These are phyloP conservation scores for Hippocampus kuda DNA, from an alignment of 2,797 vertebrate genomes.

Conservation along the genomic window DNA sequence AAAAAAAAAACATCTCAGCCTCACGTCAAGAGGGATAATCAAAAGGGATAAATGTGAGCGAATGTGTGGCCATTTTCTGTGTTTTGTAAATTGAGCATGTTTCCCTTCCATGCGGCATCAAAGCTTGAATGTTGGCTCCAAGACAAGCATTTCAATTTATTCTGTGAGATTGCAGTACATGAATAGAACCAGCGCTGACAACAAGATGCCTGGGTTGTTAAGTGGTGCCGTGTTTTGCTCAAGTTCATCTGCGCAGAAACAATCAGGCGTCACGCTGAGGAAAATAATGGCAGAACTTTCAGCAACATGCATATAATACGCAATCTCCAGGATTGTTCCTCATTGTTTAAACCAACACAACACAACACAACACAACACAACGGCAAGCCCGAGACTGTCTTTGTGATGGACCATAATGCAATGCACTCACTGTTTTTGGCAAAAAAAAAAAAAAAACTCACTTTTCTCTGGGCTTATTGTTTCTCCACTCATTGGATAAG, in stretches of 20 bases:
- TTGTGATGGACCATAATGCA: neutral
- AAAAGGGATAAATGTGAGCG: conserved; percentile 38
- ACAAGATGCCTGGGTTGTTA: neutral
- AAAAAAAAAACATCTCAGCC: neutral
- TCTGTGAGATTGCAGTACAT: neutral
- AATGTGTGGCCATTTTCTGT: conserved; percentile 2
- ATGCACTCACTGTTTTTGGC: neutral
- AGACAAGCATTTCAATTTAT: conserved; percentile 10
- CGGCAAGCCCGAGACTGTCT: neutral
- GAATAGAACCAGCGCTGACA: neutral
- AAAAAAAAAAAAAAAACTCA: neutral
- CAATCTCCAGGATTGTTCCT: neutral
- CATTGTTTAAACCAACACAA: neutral
- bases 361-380: neutral
- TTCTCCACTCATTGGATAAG: conserved; percentile 23
- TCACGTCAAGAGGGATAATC: conserved; percentile 36
- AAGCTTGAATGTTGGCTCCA: conserved; percentile 20
- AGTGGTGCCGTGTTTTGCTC: neutral
- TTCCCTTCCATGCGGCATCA: conserved; percentile 12
- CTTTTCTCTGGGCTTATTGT: conserved; percentile 33
- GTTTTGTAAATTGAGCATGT: conserved; percentile 4
- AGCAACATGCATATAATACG: neutral
- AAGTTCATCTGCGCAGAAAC: neutral
- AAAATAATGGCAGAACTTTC: neutral
- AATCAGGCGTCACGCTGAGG: neutral